Conservation (phyloP, 2,113 vertebrate genomes). For the Xenopus tropicalis region DNA sequence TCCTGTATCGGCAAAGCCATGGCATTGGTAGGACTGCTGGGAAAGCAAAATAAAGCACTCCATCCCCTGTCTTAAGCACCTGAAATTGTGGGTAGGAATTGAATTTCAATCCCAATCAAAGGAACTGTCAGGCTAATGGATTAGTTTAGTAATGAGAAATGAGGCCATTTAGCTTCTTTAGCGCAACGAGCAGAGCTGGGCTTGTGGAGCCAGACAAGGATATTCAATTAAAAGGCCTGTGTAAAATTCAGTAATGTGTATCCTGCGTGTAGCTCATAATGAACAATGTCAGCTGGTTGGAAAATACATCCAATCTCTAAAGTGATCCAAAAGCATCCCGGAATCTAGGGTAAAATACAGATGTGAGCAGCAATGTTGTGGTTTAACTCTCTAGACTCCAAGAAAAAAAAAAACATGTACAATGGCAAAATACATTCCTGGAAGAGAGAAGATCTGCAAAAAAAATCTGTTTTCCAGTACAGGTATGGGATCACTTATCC, state of each 20-base stretch:
- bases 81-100: slow-evolving; percentile 40
- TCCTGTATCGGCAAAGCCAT: slow-evolving; percentile 10
- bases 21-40: slow-evolving; percentile 9
- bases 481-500: no score
- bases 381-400: no score
- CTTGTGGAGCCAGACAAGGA: slow-evolving; percentile 38
- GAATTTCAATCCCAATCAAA: slow-evolving; percentile 41
- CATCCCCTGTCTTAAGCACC: slow-evolving; percentile 33
- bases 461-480: no score
- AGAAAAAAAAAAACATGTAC: no score
- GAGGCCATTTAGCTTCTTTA: slow-evolving; percentile 39
- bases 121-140: slow-evolving; percentile 39
- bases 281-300: slow-evolving; percentile 38
- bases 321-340: slow-evolving; percentile 14
- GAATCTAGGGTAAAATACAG: slow-evolving; percentile 11
- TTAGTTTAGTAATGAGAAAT: slow-evolving; percentile 42
- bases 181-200: slow-evolving; percentile 22
- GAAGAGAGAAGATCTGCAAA: no score
- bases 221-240: slow-evolving; percentile 42
- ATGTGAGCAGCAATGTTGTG: no score
- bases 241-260: slow-evolving; percentile 44
- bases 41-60: slow-evolving; percentile 38
- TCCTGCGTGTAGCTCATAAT: slow-evolving; percentile 34
- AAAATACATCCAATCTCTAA: slow-evolving; percentile 32
- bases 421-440: no score